A percentile compares a stretch with the other conserved stretches of the same genome.
phyloP scores from a whole-genome alignment of 2,113 vertebrate genomes.

The Callipepla californica region DNA sequence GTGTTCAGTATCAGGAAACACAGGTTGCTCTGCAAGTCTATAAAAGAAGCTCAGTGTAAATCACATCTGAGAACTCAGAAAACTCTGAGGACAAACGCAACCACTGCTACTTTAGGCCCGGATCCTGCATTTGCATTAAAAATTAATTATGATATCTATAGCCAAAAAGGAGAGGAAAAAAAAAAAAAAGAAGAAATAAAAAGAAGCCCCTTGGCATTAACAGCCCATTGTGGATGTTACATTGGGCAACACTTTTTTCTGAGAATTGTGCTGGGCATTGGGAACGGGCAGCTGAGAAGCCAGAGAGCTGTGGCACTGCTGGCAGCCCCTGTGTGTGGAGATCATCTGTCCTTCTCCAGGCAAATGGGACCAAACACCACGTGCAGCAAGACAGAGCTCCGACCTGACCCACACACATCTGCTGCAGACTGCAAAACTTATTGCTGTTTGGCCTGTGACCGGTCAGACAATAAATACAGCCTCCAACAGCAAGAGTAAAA shows the following conservation, averaged over 20 bases:
- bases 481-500: not conserved
- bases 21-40: not conserved
- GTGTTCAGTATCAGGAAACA: not conserved
- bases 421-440: not conserved
- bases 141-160: not conserved
- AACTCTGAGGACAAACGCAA: not conserved
- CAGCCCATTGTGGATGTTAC: not conserved
- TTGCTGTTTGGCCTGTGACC: not conserved
- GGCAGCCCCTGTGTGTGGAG: not conserved
- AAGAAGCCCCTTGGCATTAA: not conserved
- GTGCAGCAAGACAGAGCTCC: rapidly evolving
- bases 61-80: not conserved
- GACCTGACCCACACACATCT: not conserved
- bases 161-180: not conserved
- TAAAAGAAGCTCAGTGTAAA: slow-evolving; percentile 2
- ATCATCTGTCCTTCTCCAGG: not conserved
- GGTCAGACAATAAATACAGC: not conserved
- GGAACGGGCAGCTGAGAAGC: not conserved
- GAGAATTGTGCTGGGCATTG: not conserved
- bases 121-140: slow-evolving; percentile 8
- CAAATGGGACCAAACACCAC: rapidly evolving
- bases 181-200: not conserved
- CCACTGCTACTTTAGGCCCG: not conserved
- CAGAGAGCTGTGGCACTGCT: not conserved
- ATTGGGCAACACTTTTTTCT: not conserved